Percentiles rank a stretch among this genome's conserved stretches.
Conservation (phyloP, 2,113 vertebrate species). For the Castor canadensis region DNA sequence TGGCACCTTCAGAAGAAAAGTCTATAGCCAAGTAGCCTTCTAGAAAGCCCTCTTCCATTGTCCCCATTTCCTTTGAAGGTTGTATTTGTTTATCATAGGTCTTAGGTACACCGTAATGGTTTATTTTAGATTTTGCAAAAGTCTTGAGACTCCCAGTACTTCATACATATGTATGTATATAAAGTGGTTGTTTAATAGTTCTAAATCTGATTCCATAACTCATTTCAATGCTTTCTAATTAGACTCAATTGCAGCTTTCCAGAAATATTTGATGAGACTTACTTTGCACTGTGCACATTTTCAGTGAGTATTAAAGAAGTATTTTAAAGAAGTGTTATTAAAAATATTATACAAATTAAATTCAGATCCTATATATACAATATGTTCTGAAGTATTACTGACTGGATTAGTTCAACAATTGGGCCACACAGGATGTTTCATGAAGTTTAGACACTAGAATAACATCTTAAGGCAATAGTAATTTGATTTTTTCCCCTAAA, state of each 20-base stretch:
- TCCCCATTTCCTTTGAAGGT: neutral
- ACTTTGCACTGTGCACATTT: constrained; percentile 38
- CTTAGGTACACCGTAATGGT: neutral
- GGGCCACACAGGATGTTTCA: constrained; percentile 85
- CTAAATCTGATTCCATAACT: constrained; percentile 44
- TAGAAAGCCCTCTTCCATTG: neutral
- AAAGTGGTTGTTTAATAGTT: constrained; percentile 11
- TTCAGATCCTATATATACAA: constrained; percentile 66
- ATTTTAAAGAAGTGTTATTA: constrained; percentile 75
- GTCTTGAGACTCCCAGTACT: neutral
- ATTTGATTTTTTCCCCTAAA: constrained; percentile 81
- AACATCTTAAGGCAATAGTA: constrained; percentile 87
- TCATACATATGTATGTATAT: no score
- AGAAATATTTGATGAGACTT: constrained; percentile 50
- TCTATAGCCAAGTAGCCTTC: neutral
- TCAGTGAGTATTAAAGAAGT: constrained; percentile 62
- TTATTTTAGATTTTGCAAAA: constrained; percentile 56
- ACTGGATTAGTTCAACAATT: constrained; percentile 77
- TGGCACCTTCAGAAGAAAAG: constrained; percentile 55
- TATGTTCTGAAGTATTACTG: constrained; percentile 66
- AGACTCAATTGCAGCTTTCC: constrained; percentile 32
- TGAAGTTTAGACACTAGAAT: constrained; percentile 85
- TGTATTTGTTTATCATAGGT: neutral
- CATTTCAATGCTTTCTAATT: constrained; percentile 50
- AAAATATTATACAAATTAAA: constrained; percentile 77